These are phyloP conservation scores for Bos taurus DNA, from an alignment of 2,113 vertebrate species.

Conservation along the genomic window ARS-UCD2.0 NC_037329.1:60801001-60801500, in stretches of 20 bases:
- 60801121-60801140: not conserved
- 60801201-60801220: not conserved
- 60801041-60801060: not conserved
- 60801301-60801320: not conserved
- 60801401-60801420: not conserved
- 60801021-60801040: not conserved
- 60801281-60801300: not conserved
- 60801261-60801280: not conserved
- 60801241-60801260: not conserved
- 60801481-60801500: not conserved
- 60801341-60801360: not conserved
- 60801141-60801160: not conserved
- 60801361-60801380: not conserved
- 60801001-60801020: not conserved
- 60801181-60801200: not conserved
- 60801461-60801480: not conserved
- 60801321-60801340: not conserved
- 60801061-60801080: not conserved
- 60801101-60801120: not conserved
- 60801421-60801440: not conserved
- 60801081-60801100: not conserved
- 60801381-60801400: not conserved
- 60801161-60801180: not conserved
- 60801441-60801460: not conserved
- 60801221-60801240: not conserved